phyloP scores from a whole-genome alignment of 2,888 invertebrate genomes.

The Lithosia quadra region DNA sequence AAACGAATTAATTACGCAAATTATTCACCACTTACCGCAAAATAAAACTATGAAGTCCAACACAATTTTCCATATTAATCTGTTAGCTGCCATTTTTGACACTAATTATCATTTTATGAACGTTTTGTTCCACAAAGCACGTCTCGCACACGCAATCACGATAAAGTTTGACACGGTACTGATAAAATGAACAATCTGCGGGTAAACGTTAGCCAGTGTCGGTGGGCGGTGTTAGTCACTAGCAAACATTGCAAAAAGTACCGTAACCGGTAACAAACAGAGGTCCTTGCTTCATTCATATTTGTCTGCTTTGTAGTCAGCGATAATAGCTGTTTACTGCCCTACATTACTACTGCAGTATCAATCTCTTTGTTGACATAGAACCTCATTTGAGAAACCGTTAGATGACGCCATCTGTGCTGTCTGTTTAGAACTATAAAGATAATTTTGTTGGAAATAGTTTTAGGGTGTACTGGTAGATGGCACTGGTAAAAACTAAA shows the following conservation, averaged over 20 bases:
- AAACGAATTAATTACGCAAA: background rate
- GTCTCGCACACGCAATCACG: conserved; percentile 41
- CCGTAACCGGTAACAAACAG: conserved; percentile 26
- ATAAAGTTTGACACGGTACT: conserved; percentile 51
- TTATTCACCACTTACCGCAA: conserved; percentile 67
- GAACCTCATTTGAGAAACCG: conserved; percentile 19
- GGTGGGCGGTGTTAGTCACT: conserved; percentile 58
- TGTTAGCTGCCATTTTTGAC: conserved; percentile 63
- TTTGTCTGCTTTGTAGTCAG: conserved; percentile 21
- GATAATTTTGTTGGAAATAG: background rate
- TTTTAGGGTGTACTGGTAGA: conserved; percentile 14
- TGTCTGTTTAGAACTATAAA: background rate
- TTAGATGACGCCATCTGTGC: conserved; percentile 49
- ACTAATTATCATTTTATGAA: conserved; percentile 40
- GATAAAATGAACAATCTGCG: conserved; percentile 53
- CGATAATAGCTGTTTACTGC: conserved; percentile 36
- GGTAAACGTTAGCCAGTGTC: conserved; percentile 50
- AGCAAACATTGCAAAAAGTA: conserved; percentile 49
- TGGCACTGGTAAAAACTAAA: conserved; percentile 15
- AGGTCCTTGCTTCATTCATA: conserved; percentile 37
- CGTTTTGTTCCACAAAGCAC: conserved; percentile 20
- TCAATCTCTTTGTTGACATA: conserved; percentile 22
- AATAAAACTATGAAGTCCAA: conserved; percentile 70
- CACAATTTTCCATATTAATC: conserved; percentile 70
- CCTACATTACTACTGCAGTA: conserved; percentile 15